Evolutionary conservation across 2,113 vertebrate species (phyloP).

Genomic region (Mionectes macconnelli): DNA sequence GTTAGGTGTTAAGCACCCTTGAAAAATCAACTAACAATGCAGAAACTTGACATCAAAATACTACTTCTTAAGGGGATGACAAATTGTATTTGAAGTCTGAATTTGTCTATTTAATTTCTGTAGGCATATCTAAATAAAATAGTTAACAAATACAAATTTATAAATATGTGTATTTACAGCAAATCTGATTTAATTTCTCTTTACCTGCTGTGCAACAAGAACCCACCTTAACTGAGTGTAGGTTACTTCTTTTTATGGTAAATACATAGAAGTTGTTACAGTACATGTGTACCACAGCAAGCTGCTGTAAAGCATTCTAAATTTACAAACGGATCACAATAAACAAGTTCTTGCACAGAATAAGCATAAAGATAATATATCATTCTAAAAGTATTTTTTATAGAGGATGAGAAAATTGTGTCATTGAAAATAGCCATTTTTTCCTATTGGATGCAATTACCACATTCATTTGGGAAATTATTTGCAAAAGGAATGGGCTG

Average conservation of each 20-base stretch:
- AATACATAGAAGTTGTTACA: neutral
- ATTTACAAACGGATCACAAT: neutral
- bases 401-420: neutral
- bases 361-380: neutral
- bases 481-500: neutral
- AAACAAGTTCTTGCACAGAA: neutral
- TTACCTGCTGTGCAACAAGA: neutral
- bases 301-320: neutral
- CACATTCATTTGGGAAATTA: neutral
- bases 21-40: neutral
- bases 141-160: neutral
- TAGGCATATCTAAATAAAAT: neutral
- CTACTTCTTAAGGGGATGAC: neutral
- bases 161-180: neutral
- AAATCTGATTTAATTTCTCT: neutral
- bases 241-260: neutral
- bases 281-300: neutral
- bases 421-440: neutral
- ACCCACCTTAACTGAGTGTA: neutral
- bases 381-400: neutral
- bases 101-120: neutral
- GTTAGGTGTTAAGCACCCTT: neutral
- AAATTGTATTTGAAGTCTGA: neutral
- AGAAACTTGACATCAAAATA: neutral
- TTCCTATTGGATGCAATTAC: neutral